Evolutionary conservation across 2,888 invertebrate genomes (phyloP).

Genomic region (Dryocosmus kuriphilus): DNA sequence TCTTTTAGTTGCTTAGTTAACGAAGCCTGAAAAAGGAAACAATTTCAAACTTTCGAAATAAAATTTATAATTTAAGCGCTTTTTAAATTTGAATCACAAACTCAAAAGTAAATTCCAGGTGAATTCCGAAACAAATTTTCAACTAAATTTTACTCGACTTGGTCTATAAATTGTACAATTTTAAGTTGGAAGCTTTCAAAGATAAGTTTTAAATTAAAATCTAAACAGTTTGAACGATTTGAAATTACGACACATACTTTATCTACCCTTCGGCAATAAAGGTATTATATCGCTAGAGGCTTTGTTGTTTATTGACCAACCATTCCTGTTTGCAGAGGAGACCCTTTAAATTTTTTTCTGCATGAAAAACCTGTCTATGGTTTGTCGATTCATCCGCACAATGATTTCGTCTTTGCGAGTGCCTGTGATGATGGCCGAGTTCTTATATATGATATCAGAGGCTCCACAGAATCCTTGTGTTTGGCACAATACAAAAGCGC

Average conservation of each 20-base stretch:
- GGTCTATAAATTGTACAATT: too few relatives aligned
- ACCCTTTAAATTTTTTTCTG: constrained; percentile 85
- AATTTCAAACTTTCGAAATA: too few relatives aligned
- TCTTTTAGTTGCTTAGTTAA: background rate
- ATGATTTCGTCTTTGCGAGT: constrained; percentile 90
- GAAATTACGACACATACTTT: too few relatives aligned
- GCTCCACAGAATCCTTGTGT: constrained; percentile 81
- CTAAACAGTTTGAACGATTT: too few relatives aligned
- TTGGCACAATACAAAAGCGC: constrained; percentile 85
- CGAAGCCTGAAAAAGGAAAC: too few relatives aligned
- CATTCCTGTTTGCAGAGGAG: constrained; percentile 76
- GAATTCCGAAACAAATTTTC: too few relatives aligned
- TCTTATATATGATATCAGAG: constrained; percentile 90
- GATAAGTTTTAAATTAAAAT: too few relatives aligned
- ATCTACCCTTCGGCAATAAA: background rate
- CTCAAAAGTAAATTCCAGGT: too few relatives aligned
- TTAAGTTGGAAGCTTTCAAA: too few relatives aligned
- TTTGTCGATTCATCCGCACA: constrained; percentile 90
- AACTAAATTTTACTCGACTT: too few relatives aligned
- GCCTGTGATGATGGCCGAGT: constrained; percentile 96
- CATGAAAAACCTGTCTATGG: constrained; percentile 96
- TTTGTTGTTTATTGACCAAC: background rate
- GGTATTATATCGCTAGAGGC: background rate
- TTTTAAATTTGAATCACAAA: too few relatives aligned
- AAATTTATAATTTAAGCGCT: too few relatives aligned